Percentiles rank a stretch among this genome's conserved stretches.
phyloP scores from a whole-genome alignment of 2,113 vertebrate genomes.

The Chionis minor region DNA sequence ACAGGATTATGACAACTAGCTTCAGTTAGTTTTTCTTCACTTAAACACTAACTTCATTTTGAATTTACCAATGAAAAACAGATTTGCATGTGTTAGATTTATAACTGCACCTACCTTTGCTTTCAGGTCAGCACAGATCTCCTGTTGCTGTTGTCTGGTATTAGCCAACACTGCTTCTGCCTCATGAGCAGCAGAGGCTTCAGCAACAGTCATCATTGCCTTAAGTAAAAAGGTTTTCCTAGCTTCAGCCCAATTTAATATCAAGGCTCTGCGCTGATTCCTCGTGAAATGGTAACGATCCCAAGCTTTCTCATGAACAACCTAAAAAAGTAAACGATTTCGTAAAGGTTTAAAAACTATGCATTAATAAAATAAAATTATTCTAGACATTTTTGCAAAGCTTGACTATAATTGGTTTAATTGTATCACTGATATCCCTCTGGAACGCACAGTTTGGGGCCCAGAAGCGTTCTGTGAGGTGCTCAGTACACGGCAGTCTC shows the following conservation, averaged over 20 bases:
- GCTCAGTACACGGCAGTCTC: neutral
- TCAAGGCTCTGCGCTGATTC: slow-evolving; percentile 70
- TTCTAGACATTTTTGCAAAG: neutral
- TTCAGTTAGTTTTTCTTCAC: neutral
- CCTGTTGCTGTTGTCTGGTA: slow-evolving; percentile 81
- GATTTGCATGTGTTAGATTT: neutral
- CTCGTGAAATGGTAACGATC: slow-evolving; percentile 71
- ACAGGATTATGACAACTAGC: neutral
- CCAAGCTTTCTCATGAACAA: slow-evolving; percentile 78
- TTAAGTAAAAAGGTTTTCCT: slow-evolving; percentile 77
- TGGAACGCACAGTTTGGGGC: accelerated
- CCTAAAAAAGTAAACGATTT: slow-evolving; percentile 66
- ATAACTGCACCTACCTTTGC: slow-evolving; percentile 78
- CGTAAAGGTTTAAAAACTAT: neutral
- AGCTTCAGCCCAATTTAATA: slow-evolving; percentile 76
- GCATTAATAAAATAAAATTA: neutral
- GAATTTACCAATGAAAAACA: neutral
- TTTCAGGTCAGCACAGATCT: slow-evolving; percentile 84
- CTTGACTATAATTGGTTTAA: neutral
- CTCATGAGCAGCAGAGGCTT: slow-evolving; percentile 80
- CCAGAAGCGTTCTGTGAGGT: neutral
- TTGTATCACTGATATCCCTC: neutral
- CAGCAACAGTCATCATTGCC: slow-evolving; percentile 73
- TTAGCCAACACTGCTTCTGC: slow-evolving; percentile 72
- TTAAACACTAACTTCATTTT: neutral